Percentiles rank a stretch among this genome's conserved stretches.
Evolutionary conservation across 2,888 invertebrate species (phyloP).

Genomic region (Leptinotarsa peninsularis): DNA sequence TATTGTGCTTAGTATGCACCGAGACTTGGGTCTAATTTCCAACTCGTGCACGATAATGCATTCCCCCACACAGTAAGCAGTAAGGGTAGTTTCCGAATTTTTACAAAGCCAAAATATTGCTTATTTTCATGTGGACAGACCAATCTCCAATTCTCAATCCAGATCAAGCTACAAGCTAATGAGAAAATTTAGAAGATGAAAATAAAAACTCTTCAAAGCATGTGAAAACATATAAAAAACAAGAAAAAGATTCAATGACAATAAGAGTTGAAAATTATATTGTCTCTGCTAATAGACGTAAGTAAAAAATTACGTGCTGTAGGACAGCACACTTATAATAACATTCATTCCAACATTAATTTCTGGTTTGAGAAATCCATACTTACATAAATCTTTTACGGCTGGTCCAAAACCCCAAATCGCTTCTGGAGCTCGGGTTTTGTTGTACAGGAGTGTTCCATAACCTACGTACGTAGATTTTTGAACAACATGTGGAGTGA

Average conservation of each 20-base stretch:
- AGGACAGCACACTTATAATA: too few relatives aligned
- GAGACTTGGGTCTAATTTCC: background rate
- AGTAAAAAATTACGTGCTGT: too few relatives aligned
- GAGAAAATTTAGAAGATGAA: too few relatives aligned
- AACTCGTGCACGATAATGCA: background rate
- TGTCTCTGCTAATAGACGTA: too few relatives aligned
- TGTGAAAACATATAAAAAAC: too few relatives aligned
- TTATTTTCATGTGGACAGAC: background rate
- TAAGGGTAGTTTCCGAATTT: background rate
- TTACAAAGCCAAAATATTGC: background rate
- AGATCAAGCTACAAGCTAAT: too few relatives aligned
- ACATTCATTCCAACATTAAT: too few relatives aligned
- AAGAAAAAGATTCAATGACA: too few relatives aligned
- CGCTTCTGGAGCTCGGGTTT: slow-evolving; percentile 6
- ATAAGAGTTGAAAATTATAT: too few relatives aligned
- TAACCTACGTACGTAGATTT: background rate
- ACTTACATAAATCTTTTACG: slow-evolving; percentile 5
- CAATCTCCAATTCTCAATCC: background rate
- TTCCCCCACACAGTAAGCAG: background rate
- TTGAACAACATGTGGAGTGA: background rate
- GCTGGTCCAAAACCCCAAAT: background rate
- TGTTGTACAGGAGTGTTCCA: background rate
- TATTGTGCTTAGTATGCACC: background rate
- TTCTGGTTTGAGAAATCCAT: background rate
- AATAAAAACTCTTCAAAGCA: too few relatives aligned